Conservation (phyloP, 2,797 vertebrate genomes). For the Myripristis jacobus region DNA sequence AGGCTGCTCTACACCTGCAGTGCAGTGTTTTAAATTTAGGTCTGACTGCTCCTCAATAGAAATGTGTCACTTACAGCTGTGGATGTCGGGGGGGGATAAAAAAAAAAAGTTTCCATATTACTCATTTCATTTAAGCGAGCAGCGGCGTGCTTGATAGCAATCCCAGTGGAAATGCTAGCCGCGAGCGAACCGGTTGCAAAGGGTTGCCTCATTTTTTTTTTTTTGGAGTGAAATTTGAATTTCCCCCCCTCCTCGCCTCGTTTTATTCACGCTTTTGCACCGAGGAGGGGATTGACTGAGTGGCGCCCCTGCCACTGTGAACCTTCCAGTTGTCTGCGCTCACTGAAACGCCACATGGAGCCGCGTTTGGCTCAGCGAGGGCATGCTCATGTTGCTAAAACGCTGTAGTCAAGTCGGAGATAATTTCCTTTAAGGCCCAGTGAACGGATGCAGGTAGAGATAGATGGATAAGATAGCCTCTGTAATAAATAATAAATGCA, state of each 20-base stretch:
- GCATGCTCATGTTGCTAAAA: constrained; percentile 1
- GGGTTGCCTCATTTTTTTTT: constrained; percentile 67
- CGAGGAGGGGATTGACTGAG: background rate
- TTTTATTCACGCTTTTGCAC: background rate
- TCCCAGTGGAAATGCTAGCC: constrained; percentile 44
- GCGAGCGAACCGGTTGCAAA: constrained; percentile 59
- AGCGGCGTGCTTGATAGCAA: constrained; percentile 26
- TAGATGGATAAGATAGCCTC: constrained; percentile 7
- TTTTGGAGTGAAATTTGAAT: constrained; percentile 25
- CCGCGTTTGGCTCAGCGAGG: background rate
- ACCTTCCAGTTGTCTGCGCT: constrained; percentile 20
- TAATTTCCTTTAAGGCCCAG: background rate
- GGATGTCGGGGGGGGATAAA: constrained; percentile 4
- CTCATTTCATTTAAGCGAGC: background rate
- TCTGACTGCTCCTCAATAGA: constrained; percentile 36
- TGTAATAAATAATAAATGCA: too few relatives aligned
- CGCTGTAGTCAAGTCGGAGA: background rate
- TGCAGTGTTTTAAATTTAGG: background rate
- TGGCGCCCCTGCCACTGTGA: constrained; percentile 5
- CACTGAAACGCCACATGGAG: constrained; percentile 6
- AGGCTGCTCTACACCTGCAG: background rate
- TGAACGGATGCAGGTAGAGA: constrained; percentile 14
- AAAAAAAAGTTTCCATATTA: constrained; percentile 19
- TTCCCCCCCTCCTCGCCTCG: background rate
- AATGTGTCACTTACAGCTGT: constrained; percentile 3